Conservation (phyloP, 2,113 vertebrate species). For the Zosterops pallidus region DNA sequence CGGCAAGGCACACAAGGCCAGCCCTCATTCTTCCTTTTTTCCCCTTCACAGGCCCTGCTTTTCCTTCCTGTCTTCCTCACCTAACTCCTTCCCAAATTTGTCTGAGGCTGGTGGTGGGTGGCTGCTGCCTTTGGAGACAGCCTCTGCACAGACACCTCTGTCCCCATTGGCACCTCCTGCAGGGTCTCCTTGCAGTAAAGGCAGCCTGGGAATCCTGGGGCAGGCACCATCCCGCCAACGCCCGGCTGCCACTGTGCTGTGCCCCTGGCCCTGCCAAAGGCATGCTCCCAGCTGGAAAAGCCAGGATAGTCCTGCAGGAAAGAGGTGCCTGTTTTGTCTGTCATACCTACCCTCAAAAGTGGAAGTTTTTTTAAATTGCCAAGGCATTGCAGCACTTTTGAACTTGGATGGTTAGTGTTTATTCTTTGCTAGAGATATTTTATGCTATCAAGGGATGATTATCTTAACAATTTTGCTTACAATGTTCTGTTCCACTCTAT, state of each 20-base stretch:
- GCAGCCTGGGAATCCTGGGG: not conserved
- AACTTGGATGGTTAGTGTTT: not conserved
- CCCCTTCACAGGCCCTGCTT: fast-evolving
- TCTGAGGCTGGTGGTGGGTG: not conserved
- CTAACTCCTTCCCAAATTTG: not conserved
- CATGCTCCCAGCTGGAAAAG: fast-evolving
- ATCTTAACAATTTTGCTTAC: not conserved
- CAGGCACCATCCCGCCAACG: not conserved
- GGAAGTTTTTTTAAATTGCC: no score
- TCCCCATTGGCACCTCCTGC: not conserved
- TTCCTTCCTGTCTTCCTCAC: not conserved
- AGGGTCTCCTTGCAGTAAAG: not conserved
- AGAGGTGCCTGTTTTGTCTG: fast-evolving
- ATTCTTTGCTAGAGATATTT: not conserved
- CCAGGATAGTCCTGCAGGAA: fast-evolving
- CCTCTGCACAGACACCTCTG: not conserved
- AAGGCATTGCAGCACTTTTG: fast-evolving
- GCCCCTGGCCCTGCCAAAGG: fast-evolving
- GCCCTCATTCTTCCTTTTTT: fast-evolving
- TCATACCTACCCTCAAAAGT: no score
- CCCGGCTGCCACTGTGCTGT: no score
- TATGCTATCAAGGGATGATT: not conserved
- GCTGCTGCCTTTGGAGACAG: not conserved
- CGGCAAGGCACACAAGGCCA: fast-evolving
- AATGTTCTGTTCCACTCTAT: not conserved